Conservation (phyloP, 2,113 vertebrate genomes). For the Lepus europaeus region DNA sequence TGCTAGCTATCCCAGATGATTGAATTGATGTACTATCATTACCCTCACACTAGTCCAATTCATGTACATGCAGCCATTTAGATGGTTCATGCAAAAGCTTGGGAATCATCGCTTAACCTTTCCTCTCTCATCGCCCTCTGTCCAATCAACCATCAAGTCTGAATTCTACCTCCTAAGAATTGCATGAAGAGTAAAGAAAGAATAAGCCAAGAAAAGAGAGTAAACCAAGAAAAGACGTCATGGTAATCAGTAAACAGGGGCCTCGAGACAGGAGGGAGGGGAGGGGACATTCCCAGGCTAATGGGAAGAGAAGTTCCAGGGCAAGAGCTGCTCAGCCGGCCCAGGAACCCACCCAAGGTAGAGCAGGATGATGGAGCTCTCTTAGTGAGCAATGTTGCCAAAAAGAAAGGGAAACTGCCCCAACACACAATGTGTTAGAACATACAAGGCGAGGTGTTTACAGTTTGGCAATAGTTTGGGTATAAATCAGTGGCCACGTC, state of each 20-base stretch:
- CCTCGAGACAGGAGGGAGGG: neutral
- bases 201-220: neutral
- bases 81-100: neutral
- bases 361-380: neutral
- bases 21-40: neutral
- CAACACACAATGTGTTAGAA: neutral
- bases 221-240: neutral
- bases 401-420: neutral
- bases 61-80: neutral
- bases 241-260: neutral
- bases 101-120: neutral
- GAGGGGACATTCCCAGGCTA: neutral
- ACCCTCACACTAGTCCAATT: neutral
- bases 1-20: neutral
- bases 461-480: neutral
- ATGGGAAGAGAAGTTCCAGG: neutral
- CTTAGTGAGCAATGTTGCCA: neutral
- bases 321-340: neutral
- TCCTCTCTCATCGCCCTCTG: neutral
- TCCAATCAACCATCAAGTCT: neutral
- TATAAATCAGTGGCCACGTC: neutral
- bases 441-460: neutral
- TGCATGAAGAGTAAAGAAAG: neutral
- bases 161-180: neutral
- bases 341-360: neutral